Evolutionary conservation across 2,888 invertebrate genomes (phyloP), one percentile per base, ranked within the genome.

Genomic region (Drosophila emarginata): DNA sequence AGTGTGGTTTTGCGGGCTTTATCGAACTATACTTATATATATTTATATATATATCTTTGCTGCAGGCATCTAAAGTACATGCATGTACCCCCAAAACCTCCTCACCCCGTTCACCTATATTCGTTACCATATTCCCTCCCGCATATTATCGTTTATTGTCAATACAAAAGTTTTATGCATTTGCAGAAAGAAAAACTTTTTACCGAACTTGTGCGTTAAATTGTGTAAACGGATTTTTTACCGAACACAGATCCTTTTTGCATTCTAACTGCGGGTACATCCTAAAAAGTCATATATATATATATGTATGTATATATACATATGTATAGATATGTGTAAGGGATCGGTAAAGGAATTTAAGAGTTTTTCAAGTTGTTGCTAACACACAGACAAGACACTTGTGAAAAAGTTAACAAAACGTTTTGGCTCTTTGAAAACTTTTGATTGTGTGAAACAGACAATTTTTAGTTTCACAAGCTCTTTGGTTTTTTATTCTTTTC

Each of bases 101-200:
- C 56, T 63, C 66, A 69, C 69, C 63, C 50, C 58, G 6, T 4
- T 11, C 28, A 6, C 18, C 1, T 1, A 2, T 26, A 50, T 37
- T n/a, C 11, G 9, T 52, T 11, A 6, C 4, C 23, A 50, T 52
- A 40, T 15, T 14, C 36, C 6, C n/a, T 28, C 12, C 36, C 37
- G 9, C 63, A 15, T 73, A 73, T 76, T 69, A 61, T 64, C 84
- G 76, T 78, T 88, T 88, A 87, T 88, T 88, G 85, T 88, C 87
- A 86, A 88, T 88, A 75, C 74, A 61, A 84, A 88, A 86, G 79
- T 86, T 88, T 88, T 76, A 74, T 78, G 77, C 75, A 76, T 77
- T 80, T 75, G 62, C 67, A 60, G n/a, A 65, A 71, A 65, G 36
- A 64, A 65, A 18, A 80, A 84, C 79, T 79, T 74, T 69, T 65